Evolutionary conservation across 2,797 vertebrate genomes (phyloP).

Genomic region (Geotrypetes seraphini): DNA sequence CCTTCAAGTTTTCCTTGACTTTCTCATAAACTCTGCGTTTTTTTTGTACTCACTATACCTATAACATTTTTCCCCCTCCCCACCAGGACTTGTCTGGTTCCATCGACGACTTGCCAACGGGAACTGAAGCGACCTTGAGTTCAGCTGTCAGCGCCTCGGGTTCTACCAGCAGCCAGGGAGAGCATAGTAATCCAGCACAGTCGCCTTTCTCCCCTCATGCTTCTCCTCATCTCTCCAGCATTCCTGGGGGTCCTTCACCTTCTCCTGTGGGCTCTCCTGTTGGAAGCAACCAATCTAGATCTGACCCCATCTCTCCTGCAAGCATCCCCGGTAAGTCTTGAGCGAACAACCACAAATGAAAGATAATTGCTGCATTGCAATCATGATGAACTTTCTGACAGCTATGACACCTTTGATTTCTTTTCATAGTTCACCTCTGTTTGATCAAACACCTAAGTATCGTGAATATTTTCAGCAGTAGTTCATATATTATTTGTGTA

Average conservation of each 20-base stretch:
- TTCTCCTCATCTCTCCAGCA: conserved; percentile 80
- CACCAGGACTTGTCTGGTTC: conserved; percentile 88
- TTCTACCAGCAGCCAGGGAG: conserved; percentile 82
- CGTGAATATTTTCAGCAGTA: too few relatives aligned
- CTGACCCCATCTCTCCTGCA: conserved; percentile 85
- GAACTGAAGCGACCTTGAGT: conserved; percentile 79
- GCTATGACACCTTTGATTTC: too few relatives aligned
- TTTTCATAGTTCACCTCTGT: too few relatives aligned
- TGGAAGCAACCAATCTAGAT: conserved; percentile 82
- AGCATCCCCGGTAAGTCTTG: conserved; percentile 68
- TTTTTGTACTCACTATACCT: too few relatives aligned
- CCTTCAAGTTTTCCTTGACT: too few relatives aligned
- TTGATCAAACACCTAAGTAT: too few relatives aligned
- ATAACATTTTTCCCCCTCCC: background rate
- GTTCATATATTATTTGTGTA: too few relatives aligned
- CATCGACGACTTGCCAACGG: conserved; percentile 89
- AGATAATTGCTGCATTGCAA: too few relatives aligned
- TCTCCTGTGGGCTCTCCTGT: conserved; percentile 85
- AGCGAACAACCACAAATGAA: background rate
- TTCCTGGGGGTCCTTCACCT: conserved; percentile 74
- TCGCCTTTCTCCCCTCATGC: conserved; percentile 89
- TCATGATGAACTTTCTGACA: too few relatives aligned
- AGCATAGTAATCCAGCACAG: conserved; percentile 82
- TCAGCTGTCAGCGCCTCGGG: conserved; percentile 70
- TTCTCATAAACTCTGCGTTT: too few relatives aligned